Evolutionary conservation across 2,113 vertebrate species (phyloP), one percentile per base, ranked within the genome.

Genomic region (Xenotilapia caudafasciata): DNA sequence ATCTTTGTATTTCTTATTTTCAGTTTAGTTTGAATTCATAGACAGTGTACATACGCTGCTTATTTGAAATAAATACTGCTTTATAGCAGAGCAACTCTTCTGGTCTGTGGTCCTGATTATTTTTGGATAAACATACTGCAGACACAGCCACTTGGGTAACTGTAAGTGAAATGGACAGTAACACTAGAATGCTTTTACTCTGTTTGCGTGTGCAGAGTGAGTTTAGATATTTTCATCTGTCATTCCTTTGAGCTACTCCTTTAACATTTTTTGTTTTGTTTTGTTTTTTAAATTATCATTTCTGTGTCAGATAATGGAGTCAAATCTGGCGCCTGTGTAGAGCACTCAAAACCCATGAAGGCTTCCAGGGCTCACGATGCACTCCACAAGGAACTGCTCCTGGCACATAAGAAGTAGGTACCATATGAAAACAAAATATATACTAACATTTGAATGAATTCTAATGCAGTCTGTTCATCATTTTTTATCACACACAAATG

Each of bases 351-450:
- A 75, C 86, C 91, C 5, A 53, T 90, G 4, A 95, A 94, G 80
- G 31, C 85, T 5, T 91, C 94, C n/a, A 93, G 94, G 87, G 93
- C 91, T 54, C 96, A 96, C 60, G 95, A 96, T 31, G 94, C 96
- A 86, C 95, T 96, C 11, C 96, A 96, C 90, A 95, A 93, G 77
- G 96, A 96, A 58, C 93, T 96, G 65, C 92, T 96, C 0, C 92
- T 96, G 83, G 92, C 96, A 15, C 95, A 96, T 87, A 96, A 89
- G 73, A 95, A 94, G 96, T 96, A 93, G 87, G 95, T 49, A 65
- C 8, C 31, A 58, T 1, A 68, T 40, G 82, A 17, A 51, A 73
- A 38, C 40, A 9, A 47, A 42, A 53, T 28, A 42, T 45, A 26
- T 42, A 42, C 65, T 70, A 70, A 9, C 38, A 23, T 70, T 3